These are phyloP conservation scores for Drosophila nannoptera DNA, from an alignment of 1,140 invertebrate species.

Conservation along the genomic window DNA sequence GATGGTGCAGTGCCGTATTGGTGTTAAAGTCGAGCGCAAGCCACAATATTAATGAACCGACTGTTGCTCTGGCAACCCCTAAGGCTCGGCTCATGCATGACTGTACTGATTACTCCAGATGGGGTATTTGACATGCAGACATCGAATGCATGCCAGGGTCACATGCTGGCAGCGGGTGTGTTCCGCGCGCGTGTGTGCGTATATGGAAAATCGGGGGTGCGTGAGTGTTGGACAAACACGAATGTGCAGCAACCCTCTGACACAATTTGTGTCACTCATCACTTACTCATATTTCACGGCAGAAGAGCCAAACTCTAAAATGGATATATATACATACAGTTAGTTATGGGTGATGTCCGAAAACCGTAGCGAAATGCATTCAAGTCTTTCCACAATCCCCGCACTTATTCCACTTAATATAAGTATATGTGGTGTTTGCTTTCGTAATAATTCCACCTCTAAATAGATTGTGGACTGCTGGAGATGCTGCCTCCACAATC, in stretches of 20 bases:
- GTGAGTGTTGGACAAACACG: constrained; percentile 6
- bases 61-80: constrained; percentile 30
- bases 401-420: not conserved
- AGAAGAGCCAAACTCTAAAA: not conserved
- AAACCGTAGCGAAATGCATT: no score
- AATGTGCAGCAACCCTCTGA: constrained; percentile 28
- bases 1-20: constrained; percentile 12
- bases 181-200: not conserved
- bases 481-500: constrained; percentile 30
- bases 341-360: no score
- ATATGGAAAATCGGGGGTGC: not conserved
- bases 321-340: no score
- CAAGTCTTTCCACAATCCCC: no score
- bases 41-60: constrained; percentile 36
- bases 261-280: constrained; percentile 26
- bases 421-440: not conserved
- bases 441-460: not conserved
- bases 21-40: constrained; percentile 38
- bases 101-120: constrained; percentile 26
- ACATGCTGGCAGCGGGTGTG: constrained; percentile 17
- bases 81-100: constrained; percentile 13
- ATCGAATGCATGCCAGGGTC: constrained; percentile 30
- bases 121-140: constrained; percentile 19
- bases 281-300: not conserved
- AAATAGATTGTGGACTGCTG: constrained; percentile 23